Base-by-base conservation (phyloP, 2,797 vertebrate genomes). In the Lutjanus argentimaculatus region DNA sequence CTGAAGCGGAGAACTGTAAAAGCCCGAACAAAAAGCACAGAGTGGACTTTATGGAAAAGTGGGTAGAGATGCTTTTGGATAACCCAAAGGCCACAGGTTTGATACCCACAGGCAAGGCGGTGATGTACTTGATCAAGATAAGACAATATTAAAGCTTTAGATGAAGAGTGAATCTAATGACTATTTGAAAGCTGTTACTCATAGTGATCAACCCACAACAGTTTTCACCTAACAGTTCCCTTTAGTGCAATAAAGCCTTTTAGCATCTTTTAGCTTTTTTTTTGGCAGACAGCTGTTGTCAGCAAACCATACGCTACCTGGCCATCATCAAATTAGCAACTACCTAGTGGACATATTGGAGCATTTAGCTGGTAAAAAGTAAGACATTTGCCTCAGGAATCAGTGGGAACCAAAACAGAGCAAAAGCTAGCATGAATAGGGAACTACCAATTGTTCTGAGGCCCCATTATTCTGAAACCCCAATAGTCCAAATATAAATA, bases 1-100 rank as follows among this genome's bases (percentile, higher is more conserved):
- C 21, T 21, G 15, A 62, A 61, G 9, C n/a, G 64, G 30, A 51
- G 45, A 68, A 21, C 22, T 77, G 22, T 9, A 25, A 72, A 75
- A 66, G 2, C 17, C 48, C 6, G 3, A 61, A 48, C 17, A 30
- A 22, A 84, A 46, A 45, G 55, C 14, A 43, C 51, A 15, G 48
- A 51, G 51, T 73, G 10, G 16, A 66, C 25, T 46, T 55, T 11
- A 6, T 22, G 14, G n/a, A 30, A 11, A n/a, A 67, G 7, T 49
- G 12, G 10, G 4, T 7, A 15, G 19, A 17, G 42, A 58, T 52
- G 6, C 3, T 68, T 67, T 42, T 16, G 13, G 64, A 0, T 22
- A 59, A 61, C n/a, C 22, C 30, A 49, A 69, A 53, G 16, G 63
- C 62, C 48, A 12, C 15, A 68, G 5, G 25, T 64, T 67, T n/a